Evolutionary conservation across 2,888 invertebrate species (phyloP), one percentile per base, ranked within the genome.

Genomic region (Patella pellucida): DNA sequence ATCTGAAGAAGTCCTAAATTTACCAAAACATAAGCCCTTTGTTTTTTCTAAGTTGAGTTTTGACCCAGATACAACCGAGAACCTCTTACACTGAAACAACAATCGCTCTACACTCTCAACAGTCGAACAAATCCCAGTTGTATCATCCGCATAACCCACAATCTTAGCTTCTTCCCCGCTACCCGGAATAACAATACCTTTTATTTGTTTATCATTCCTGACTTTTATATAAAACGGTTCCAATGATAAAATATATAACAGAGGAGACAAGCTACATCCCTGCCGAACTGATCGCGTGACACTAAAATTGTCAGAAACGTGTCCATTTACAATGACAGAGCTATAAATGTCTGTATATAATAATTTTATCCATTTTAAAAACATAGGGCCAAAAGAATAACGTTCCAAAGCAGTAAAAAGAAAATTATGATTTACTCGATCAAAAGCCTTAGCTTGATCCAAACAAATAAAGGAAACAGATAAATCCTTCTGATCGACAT

Each of bases 401-500:
- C 74, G 50, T 15, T 73, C 9, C 54, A 85, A 71, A 15, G 75
- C 71, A 69, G 78, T 70, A 76, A 78, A 80, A 27, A 84, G 23
- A 76, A 77, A 83, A 19, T 77, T 73, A 69, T 81, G 79, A 50
- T 76, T 77, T 12, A 83, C 82, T 68, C 83, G 70, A 71, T 84
- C 82, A 62, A 84, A 84, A 2, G 82, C 83, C 62, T 84, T 85
- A 68, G 80, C 81, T 73, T 84, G 85, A 68, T 85, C 84, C 51
- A 83, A 54, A 75, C 67, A 71, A 54, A 83, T 79, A 71, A 83
- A 81, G 62, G 75, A 75, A 50, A 78, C 75, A 54, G 71, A 19
- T 19, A 79, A 50, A 15, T 82, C 41, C 70, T 84, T 80, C 68
- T 81, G 80, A 23, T 82, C 74, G 19, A 75, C 69, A 81, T 81